These are phyloP conservation scores for Pogonus chalceus DNA, from an alignment of 1,140 invertebrate genomes.

Conservation along the genomic window DNA sequence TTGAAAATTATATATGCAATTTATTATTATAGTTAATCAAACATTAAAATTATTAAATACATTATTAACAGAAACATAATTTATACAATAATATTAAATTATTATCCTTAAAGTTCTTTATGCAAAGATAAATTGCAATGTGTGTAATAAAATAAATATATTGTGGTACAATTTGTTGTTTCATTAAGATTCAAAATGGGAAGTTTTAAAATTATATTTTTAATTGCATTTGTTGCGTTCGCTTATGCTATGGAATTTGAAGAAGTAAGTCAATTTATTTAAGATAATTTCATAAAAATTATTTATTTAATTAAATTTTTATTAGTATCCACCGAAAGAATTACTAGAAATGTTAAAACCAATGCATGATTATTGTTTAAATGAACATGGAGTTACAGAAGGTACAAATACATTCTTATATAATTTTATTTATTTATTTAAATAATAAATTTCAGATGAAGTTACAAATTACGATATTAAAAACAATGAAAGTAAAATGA, in stretches of 20 bases:
- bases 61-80: too few relatives aligned
- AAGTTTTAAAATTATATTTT: too few relatives aligned
- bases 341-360: slow-evolving; percentile 10
- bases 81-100: too few relatives aligned
- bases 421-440: neutral
- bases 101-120: too few relatives aligned
- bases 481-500: slow-evolving; percentile 18
- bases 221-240: neutral
- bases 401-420: neutral
- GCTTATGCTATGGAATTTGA: neutral
- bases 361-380: slow-evolving; percentile 7
- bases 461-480: slow-evolving; percentile 18
- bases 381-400: slow-evolving; percentile 9
- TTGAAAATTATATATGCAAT: too few relatives aligned
- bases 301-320: slow-evolving; percentile 1
- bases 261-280: neutral
- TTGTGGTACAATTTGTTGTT: too few relatives aligned
- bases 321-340: slow-evolving; percentile 8
- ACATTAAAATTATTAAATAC: too few relatives aligned
- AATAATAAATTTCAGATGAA: slow-evolving; percentile 18
- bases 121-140: too few relatives aligned
- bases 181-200: too few relatives aligned
- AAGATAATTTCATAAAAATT: neutral
- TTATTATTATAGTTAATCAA: too few relatives aligned
- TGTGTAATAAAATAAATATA: too few relatives aligned